phyloP scores from a whole-genome alignment of 2,113 vertebrate genomes.

The Anhinga rufa region DNA sequence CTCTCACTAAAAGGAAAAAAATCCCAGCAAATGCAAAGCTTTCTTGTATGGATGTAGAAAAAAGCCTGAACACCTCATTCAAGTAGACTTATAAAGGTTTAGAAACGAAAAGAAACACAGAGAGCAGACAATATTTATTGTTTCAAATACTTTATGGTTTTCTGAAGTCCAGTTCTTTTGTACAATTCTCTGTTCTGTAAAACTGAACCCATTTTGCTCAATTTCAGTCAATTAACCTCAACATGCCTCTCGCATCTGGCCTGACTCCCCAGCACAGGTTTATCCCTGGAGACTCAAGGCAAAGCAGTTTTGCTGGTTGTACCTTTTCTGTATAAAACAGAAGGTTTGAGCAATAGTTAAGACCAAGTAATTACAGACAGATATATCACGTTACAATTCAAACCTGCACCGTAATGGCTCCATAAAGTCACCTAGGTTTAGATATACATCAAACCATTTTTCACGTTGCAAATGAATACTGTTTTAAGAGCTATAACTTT shows the following conservation, averaged over 20 bases:
- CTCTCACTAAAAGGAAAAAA: not conserved
- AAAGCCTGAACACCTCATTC: not conserved
- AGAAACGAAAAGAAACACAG: not conserved
- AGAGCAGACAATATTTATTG: not conserved
- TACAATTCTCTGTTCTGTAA: not conserved
- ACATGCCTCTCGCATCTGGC: too few species aligned
- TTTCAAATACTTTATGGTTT: not conserved
- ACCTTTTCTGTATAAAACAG: not conserved
- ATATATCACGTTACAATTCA: not conserved
- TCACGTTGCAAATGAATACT: conserved; percentile 25
- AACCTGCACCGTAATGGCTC: not conserved
- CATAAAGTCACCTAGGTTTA: conserved; percentile 25
- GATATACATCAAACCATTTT: not conserved
- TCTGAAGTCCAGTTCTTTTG: not conserved
- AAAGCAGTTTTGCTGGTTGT: not conserved
- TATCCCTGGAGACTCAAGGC: not conserved
- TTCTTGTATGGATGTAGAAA: not conserved
- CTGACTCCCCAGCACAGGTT: not conserved
- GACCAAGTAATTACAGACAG: not conserved
- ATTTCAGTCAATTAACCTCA: not conserved
- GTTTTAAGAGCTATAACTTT: conserved; percentile 40
- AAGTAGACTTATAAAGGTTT: not conserved
- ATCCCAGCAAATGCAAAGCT: not conserved
- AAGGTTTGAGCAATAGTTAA: not conserved
- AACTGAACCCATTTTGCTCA: not conserved